Percentiles rank a stretch among this genome's conserved stretches.
Evolutionary conservation across 2,113 vertebrate species (phyloP).

Genomic region (Rhipidura dahli): DNA sequence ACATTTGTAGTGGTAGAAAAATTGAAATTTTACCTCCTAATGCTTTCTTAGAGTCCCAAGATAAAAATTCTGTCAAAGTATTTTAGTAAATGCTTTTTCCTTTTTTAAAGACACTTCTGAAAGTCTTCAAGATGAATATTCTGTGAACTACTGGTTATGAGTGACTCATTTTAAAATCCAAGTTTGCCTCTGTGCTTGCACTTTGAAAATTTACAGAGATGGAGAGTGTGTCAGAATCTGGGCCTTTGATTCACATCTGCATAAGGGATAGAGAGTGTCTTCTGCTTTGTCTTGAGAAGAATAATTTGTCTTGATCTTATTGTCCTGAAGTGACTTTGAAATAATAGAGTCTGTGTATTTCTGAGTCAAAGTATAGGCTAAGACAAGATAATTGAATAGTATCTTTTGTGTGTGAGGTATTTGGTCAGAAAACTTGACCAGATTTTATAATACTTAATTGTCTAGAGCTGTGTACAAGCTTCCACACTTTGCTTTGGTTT

Average conservation of each 20-base stretch:
- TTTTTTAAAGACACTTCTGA: not conserved
- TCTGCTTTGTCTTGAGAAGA: not conserved
- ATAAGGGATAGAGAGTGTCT: not conserved
- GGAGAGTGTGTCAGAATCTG: not conserved
- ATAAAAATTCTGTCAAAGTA: not conserved
- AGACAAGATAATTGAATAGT: not conserved
- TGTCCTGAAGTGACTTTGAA: not conserved
- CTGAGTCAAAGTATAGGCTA: not conserved
- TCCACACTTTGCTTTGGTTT: not conserved
- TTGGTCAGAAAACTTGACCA: not conserved
- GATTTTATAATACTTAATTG: not conserved
- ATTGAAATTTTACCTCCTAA: not conserved
- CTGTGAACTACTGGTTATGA: not conserved
- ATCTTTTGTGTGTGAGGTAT: not conserved
- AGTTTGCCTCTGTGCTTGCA: not conserved
- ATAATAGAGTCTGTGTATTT: not conserved
- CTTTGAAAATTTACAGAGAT: constrained; percentile 3
- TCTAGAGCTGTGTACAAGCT: not conserved
- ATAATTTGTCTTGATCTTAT: not conserved
- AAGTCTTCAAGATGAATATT: constrained; percentile 19
- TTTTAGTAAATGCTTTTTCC: not conserved
- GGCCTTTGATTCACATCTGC: not conserved
- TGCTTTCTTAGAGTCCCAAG: not conserved
- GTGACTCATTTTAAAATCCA: not conserved
- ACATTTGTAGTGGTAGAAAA: not conserved